Evolutionary conservation across 1,140 invertebrate genomes (phyloP).

Genomic region (Leptestheria dahalacensis): DNA sequence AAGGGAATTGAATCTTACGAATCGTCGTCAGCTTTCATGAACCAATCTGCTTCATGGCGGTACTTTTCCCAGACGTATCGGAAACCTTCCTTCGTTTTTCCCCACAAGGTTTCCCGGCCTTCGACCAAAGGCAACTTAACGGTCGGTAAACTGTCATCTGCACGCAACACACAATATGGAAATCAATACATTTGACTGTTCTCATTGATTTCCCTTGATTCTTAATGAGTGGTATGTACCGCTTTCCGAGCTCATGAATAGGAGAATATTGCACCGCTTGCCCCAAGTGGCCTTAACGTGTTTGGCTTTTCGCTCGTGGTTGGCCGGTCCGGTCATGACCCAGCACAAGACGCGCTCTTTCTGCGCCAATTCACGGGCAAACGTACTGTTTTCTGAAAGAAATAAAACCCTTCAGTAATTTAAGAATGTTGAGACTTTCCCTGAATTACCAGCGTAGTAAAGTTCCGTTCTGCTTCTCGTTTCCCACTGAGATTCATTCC

Average conservation of each 20-base stretch:
- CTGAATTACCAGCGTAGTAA: too few species aligned
- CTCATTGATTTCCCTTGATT: neutral
- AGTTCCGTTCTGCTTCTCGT: too few species aligned
- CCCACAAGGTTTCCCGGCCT: slow-evolving; percentile 80
- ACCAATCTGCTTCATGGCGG: slow-evolving; percentile 73
- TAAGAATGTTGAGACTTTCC: neutral
- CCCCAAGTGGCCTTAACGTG: slow-evolving; percentile 95
- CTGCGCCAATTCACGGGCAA: neutral
- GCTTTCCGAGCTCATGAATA: slow-evolving; percentile 73
- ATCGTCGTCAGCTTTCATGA: slow-evolving; percentile 88
- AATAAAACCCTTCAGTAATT: neutral
- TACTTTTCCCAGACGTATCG: slow-evolving; percentile 72
- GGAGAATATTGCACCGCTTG: slow-evolving; percentile 69
- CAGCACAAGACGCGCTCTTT: slow-evolving; percentile 69
- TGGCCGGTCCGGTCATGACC: slow-evolving; percentile 84
- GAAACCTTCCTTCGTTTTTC: slow-evolving; percentile 87
- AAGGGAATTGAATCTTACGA: slow-evolving; percentile 40
- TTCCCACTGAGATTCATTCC: too few species aligned
- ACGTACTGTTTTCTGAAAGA: neutral
- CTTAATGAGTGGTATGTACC: too few species aligned
- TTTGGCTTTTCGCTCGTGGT: slow-evolving; percentile 73
- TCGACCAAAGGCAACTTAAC: slow-evolving; percentile 49
- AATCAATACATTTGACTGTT: neutral
- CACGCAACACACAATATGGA: neutral
- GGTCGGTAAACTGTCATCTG: slow-evolving; percentile 30